Evolutionary conservation across 2,797 vertebrate genomes (phyloP).

Genomic region (Crocidura indochinensis): DNA sequence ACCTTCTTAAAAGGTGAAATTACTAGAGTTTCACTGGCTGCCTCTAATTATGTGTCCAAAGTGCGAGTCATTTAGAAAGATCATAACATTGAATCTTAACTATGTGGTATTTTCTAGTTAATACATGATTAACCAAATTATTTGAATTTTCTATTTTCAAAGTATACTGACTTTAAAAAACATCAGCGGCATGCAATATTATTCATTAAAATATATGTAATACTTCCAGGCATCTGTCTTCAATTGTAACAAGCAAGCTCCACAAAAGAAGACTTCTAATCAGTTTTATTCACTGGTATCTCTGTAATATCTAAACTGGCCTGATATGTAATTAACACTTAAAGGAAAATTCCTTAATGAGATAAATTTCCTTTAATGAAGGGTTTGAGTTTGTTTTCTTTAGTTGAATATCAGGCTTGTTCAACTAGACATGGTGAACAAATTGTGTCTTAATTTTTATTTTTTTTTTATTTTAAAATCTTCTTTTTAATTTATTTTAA

Average conservation of each 20-base stretch:
- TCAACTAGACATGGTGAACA: not conserved
- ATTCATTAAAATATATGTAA: slow-evolving; percentile 7
- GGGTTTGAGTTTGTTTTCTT: not conserved
- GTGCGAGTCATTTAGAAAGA: slow-evolving; percentile 8
- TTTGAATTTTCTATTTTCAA: slow-evolving; percentile 51
- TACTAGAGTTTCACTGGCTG: not conserved
- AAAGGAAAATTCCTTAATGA: not conserved
- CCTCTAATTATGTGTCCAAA: not conserved
- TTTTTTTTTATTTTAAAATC: not conserved
- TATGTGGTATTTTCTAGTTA: slow-evolving; percentile 61
- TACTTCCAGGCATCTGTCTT: not conserved
- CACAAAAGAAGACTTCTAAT: not conserved
- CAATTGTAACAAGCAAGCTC: not conserved
- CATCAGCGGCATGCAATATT: slow-evolving; percentile 1
- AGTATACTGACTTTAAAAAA: not conserved
- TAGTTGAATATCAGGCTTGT: not conserved
- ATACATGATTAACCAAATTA: not conserved
- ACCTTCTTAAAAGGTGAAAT: not conserved
- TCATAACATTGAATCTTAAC: not conserved
- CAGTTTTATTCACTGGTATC: not conserved
- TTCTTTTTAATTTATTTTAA: no score
- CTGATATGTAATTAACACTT: not conserved
- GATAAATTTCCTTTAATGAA: not conserved
- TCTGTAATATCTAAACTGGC: not conserved
- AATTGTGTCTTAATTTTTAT: slow-evolving; percentile 19